Conservation (phyloP, 2,888 invertebrate species). For the Allygus modestus region DNA sequence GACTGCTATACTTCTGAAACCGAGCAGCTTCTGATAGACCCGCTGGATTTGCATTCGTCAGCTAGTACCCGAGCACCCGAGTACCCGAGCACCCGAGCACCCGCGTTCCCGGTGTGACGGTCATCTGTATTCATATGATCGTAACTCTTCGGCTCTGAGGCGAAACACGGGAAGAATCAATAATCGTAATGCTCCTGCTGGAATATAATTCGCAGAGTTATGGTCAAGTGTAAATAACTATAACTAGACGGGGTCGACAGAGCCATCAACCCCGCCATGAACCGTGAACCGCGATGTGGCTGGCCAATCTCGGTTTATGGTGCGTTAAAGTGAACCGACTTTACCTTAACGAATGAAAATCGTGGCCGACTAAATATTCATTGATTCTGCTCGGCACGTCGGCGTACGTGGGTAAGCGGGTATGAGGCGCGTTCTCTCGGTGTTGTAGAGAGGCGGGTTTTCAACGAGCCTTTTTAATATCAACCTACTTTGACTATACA, state of each 20-base stretch:
- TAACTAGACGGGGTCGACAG: slow-evolving; percentile 1
- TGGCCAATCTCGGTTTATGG: slow-evolving; percentile 22
- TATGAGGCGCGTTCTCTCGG: background rate
- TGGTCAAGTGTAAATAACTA: slow-evolving; percentile 30
- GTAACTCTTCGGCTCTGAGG: slow-evolving; percentile 26
- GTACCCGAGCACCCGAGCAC: no score
- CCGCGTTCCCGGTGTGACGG: slow-evolving; percentile 2
- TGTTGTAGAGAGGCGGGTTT: background rate
- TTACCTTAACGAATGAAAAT: slow-evolving; percentile 26
- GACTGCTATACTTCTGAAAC: background rate
- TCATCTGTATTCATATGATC: slow-evolving; percentile 41
- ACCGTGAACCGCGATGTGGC: background rate
- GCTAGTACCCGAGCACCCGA: no score
- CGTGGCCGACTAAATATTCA: slow-evolving; percentile 23
- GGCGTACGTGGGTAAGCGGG: background rate
- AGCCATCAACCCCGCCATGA: slow-evolving; percentile 26
- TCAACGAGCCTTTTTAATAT: no score
- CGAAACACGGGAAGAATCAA: slow-evolving; percentile 26
- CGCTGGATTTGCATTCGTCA: slow-evolving; percentile 2
- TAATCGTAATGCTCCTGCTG: slow-evolving; percentile 38
- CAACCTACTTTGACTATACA: no score
- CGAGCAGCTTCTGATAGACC: background rate
- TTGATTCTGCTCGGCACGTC: background rate
- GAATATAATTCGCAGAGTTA: slow-evolving; percentile 27
- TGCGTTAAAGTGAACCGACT: slow-evolving; percentile 2